Conservation (phyloP, 2,888 invertebrate genomes). For the Dasypolia templi region DNA sequence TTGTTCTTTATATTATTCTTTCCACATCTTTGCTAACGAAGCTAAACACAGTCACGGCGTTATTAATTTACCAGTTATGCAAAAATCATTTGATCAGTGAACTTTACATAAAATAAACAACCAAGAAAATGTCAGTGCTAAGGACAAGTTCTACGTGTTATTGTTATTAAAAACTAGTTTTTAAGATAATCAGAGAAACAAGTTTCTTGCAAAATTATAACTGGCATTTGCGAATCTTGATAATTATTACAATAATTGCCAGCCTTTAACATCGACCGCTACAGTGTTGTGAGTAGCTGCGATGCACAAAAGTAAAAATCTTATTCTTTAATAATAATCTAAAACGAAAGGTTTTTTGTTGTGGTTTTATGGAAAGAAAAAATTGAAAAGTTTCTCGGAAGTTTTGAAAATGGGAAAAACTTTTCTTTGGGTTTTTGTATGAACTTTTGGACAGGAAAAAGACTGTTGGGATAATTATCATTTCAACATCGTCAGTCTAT, state of each 20-base stretch:
- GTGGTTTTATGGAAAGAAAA: too few relatives aligned
- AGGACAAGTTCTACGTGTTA: not conserved
- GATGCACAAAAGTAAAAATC: constrained; percentile 31
- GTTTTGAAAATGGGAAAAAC: too few relatives aligned
- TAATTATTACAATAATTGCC: not conserved
- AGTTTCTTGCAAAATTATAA: constrained; percentile 31
- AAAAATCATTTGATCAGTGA: not conserved
- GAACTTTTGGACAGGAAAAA: too few relatives aligned
- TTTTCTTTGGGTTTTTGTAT: too few relatives aligned
- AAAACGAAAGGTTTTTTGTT: too few relatives aligned
- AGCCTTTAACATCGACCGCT: not conserved
- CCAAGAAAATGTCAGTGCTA: not conserved
- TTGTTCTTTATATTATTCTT: not conserved
- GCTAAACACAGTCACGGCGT: not conserved
- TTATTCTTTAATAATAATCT: not conserved
- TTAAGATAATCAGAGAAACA: constrained; percentile 30
- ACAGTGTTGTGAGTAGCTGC: not conserved
- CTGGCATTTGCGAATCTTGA: constrained; percentile 1
- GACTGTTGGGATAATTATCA: too few relatives aligned
- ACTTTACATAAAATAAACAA: not conserved
- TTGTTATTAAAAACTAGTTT: constrained; percentile 47
- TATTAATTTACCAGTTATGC: not conserved
- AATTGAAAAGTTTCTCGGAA: too few relatives aligned
- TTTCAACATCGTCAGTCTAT: too few relatives aligned
- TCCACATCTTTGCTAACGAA: not conserved